Evolutionary conservation across 2,888 invertebrate species (phyloP).

Genomic region (Slavum lentiscoides): DNA sequence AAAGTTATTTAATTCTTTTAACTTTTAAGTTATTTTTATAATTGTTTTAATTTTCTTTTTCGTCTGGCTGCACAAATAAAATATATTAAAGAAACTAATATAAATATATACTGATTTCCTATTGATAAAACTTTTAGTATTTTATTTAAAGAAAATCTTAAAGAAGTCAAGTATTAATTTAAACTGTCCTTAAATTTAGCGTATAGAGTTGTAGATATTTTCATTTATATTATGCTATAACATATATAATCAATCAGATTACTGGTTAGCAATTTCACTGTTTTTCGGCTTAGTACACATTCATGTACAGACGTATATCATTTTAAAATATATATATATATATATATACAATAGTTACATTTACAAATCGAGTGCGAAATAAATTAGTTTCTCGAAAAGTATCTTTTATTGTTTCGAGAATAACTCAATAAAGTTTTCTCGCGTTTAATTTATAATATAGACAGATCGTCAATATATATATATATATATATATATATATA

Average conservation of each 20-base stretch:
- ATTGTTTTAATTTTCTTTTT: neutral
- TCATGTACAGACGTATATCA: neutral
- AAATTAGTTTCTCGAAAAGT: neutral
- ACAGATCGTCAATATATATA: too few species aligned
- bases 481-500: too few species aligned
- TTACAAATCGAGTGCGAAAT: neutral
- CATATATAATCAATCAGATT: conserved; percentile 27
- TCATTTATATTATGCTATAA: conserved; percentile 22
- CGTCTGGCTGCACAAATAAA: neutral
- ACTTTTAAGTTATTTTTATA: neutral
- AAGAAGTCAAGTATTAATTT: neutral
- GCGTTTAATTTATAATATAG: neutral
- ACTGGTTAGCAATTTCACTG: neutral
- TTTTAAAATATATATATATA: conserved; percentile 24
- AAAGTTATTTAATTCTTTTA: neutral
- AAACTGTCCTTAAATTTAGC: neutral
- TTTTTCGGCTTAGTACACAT: neutral
- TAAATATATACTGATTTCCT: too few species aligned
- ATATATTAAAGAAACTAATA: neutral
- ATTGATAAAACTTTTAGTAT: neutral
- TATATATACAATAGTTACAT: neutral
- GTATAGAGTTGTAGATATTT: neutral
- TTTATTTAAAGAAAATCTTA: neutral
- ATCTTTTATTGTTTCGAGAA: neutral
- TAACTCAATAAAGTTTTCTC: neutral